Evolutionary conservation across 2,113 vertebrate genomes (phyloP), one percentile per base, ranked within the genome.

Genomic region (Podilymbus podiceps): DNA sequence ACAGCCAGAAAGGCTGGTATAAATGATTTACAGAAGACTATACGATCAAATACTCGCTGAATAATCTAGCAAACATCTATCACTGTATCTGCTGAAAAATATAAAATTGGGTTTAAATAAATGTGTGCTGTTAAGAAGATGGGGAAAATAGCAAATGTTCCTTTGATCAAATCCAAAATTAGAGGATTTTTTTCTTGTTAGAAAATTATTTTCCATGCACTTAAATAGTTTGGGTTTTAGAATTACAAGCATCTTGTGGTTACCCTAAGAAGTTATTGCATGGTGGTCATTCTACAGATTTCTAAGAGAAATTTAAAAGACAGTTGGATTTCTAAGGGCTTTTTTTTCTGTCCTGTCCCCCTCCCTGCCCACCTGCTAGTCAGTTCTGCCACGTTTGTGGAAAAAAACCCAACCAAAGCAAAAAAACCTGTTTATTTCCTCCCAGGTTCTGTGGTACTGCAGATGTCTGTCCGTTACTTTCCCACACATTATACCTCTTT

Each of bases 141-240:
- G 8, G 23, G 12, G 19, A 33, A 93, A 86, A 56, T 22, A 81
- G 7, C n/a, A 77, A 74, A 20, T 0, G 0, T 75, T 93, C 81
- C 9, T 86, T 71, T 53, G 24, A 38, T 88, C 28, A 71, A 76
- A 59, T 66, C 7, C 7, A 84, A 86, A 84, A 71, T 55, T 10
- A 38, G 24, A 64, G 22, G 7, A 2, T 0, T 9, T 35, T 35
- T 69, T 88, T 72, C 3, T 1, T 69, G 5, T 42, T 28, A 63
- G 9, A 68, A 95, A 80, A 66, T 66, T 27, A n/a, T 58, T 92
- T 93, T 76, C 55, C 15, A 15, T 69, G 30, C 8, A 53, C 40
- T 77, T 74, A 77, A 89, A 23, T n/a, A 23, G 5, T 42, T 9
- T n/a, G 7, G 52, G 68, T 83, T 42, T 82, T 72, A 60, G 38